A percentile compares a stretch with the other conserved stretches of the same genome.
These are phyloP conservation scores for Gibbula magus DNA, from an alignment of 2,888 invertebrate genomes.

Conservation along the genomic window DNA sequence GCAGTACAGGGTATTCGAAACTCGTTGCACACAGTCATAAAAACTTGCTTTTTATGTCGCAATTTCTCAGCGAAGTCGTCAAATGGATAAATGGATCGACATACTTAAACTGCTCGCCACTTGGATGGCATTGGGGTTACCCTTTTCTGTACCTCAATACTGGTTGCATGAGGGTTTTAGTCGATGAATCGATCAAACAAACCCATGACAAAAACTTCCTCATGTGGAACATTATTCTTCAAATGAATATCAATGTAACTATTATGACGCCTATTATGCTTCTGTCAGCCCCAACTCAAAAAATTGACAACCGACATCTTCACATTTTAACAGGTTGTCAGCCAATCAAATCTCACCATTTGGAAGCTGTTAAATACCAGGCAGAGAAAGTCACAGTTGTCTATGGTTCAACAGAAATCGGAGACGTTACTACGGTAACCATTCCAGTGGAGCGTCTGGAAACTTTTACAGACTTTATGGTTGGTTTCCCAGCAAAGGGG, in stretches of 20 bases:
- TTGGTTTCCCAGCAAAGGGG: neutral
- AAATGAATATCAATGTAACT: conserved; percentile 31
- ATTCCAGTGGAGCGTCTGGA: neutral
- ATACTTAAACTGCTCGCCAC: conserved; percentile 34
- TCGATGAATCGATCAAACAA: conserved; percentile 30
- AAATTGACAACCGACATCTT: too few relatives aligned
- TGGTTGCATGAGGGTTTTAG: conserved; percentile 34
- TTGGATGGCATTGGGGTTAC: conserved; percentile 44
- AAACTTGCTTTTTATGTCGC: conserved; percentile 28
- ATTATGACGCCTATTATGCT: neutral
- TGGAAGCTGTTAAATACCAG: neutral
- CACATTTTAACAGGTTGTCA: conserved; percentile 20
- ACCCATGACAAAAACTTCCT: neutral
- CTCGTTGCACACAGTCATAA: conserved; percentile 35
- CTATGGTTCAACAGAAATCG: neutral
- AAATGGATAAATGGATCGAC: conserved; percentile 20
- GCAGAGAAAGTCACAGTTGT: neutral
- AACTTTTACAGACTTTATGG: neutral
- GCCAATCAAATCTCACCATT: neutral
- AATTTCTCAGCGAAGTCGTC: conserved; percentile 28
- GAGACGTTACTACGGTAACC: neutral
- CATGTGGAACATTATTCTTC: conserved; percentile 31
- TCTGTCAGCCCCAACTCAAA: too few relatives aligned
- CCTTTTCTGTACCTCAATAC: conserved; percentile 38
- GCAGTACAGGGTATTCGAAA: conserved; percentile 42